Evolutionary conservation across 2,113 vertebrate genomes (phyloP).

Genomic region (Gymnobelideus leadbeateri): DNA sequence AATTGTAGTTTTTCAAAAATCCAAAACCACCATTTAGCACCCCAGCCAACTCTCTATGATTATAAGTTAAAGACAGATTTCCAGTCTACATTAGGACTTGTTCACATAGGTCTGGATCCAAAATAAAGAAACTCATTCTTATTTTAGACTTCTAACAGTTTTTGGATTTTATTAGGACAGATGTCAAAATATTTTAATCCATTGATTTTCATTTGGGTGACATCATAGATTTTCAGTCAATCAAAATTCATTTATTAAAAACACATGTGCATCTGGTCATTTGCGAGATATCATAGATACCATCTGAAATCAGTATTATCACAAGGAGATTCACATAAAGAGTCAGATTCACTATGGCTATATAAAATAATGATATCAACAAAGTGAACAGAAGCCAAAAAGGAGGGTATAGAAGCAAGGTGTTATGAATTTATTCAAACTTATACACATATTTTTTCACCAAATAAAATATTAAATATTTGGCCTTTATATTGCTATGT

Average conservation of each 20-base stretch:
- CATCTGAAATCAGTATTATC: conserved; percentile 41
- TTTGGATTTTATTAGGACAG: not conserved
- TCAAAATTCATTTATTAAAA: conserved; percentile 64
- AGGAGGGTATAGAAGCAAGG: not conserved
- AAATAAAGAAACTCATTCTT: not conserved
- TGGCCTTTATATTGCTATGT: not conserved
- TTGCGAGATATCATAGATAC: conserved; percentile 11
- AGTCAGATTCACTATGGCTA: not conserved
- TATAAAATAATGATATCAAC: not conserved
- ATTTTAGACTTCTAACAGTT: not conserved
- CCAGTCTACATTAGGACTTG: not conserved
- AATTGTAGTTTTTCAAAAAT: not conserved
- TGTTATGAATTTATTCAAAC: not conserved
- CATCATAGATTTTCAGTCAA: conserved; percentile 62
- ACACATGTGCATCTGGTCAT: conserved; percentile 46
- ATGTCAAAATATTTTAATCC: conserved; percentile 60
- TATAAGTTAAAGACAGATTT: not conserved
- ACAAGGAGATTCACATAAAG: not conserved
- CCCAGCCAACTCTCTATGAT: not conserved
- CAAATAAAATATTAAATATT: not conserved
- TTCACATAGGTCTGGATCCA: not conserved
- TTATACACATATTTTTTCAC: not conserved
- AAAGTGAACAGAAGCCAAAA: not conserved
- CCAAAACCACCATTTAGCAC: not conserved
- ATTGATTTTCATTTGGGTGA: conserved; percentile 52